Percentiles rank a stretch among this genome's conserved stretches.
phyloP scores from a whole-genome alignment of 1,140 invertebrate genomes.

The Magallana gigas region DNA sequence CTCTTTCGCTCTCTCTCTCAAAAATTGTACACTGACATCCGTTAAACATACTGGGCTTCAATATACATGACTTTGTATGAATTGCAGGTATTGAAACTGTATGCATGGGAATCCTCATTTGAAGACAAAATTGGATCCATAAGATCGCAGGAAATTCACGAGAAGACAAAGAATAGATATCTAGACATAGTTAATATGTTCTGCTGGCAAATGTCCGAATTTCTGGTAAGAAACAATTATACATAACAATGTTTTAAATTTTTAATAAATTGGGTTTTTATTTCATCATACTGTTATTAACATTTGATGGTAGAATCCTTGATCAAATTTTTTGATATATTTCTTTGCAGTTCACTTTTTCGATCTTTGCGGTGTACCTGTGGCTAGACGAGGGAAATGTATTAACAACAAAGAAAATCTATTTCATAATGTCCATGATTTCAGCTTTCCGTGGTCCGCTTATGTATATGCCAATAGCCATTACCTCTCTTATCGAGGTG shows the following conservation, averaged over 20 bases:
- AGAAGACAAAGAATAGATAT: neutral
- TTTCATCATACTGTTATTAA: neutral
- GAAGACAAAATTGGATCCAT: constrained; percentile 8
- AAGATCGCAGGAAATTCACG: neutral
- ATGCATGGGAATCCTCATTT: constrained; percentile 24
- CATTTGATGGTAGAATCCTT: neutral
- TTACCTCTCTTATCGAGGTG: too few species aligned
- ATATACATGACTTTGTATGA: too few species aligned
- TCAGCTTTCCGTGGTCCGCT: too few species aligned
- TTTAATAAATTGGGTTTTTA: neutral
- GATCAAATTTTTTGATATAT: neutral
- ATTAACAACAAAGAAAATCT: too few species aligned
- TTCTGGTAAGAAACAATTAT: neutral
- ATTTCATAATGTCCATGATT: too few species aligned
- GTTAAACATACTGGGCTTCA: too few species aligned
- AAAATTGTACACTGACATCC: neutral
- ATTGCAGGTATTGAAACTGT: constrained; percentile 16
- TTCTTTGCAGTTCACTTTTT: neutral
- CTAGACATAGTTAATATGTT: neutral
- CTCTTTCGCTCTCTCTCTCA: neutral
- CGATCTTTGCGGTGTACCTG: neutral
- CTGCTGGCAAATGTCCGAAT: neutral
- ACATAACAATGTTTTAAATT: neutral
- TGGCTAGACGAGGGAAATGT: neutral
- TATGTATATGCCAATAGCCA: too few species aligned